Conservation (phyloP, 2,888 invertebrate species). For the Pogonocherus hispidulus region DNA sequence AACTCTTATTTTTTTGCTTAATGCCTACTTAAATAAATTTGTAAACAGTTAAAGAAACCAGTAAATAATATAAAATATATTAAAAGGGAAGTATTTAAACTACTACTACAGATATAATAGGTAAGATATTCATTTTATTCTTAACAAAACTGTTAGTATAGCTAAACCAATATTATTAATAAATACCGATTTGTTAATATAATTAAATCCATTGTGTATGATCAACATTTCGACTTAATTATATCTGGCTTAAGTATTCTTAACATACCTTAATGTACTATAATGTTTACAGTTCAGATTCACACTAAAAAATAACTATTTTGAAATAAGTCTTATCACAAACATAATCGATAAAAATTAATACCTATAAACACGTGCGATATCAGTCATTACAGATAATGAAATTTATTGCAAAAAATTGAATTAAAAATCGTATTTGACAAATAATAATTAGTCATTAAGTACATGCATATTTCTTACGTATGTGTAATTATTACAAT, state of each 20-base stretch:
- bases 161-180: too few relatives aligned
- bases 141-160: too few relatives aligned
- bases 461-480: not conserved
- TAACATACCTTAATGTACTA: conserved; percentile 4
- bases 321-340: conserved; percentile 28
- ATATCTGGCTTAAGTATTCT: not conserved
- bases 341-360: conserved; percentile 36
- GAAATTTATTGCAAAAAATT: conserved; percentile 39
- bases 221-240: not conserved
- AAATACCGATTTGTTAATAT: too few relatives aligned
- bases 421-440: conserved; percentile 35
- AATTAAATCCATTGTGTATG: too few relatives aligned
- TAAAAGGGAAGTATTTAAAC: too few relatives aligned
- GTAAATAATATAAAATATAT: too few relatives aligned
- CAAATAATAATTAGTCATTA: conserved; percentile 35
- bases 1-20: too few relatives aligned
- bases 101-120: too few relatives aligned
- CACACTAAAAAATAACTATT: conserved; percentile 19
- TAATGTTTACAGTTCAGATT: conserved; percentile 26
- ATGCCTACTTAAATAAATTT: too few relatives aligned
- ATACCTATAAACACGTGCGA: conserved; percentile 45
- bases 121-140: too few relatives aligned
- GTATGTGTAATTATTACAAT: not conserved
- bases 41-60: too few relatives aligned
- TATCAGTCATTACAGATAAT: conserved; percentile 39